A percentile compares a stretch with the other conserved stretches of the same genome.
phyloP scores from a whole-genome alignment of 2,113 vertebrate species.

The Neofelis nebulosa region DNA sequence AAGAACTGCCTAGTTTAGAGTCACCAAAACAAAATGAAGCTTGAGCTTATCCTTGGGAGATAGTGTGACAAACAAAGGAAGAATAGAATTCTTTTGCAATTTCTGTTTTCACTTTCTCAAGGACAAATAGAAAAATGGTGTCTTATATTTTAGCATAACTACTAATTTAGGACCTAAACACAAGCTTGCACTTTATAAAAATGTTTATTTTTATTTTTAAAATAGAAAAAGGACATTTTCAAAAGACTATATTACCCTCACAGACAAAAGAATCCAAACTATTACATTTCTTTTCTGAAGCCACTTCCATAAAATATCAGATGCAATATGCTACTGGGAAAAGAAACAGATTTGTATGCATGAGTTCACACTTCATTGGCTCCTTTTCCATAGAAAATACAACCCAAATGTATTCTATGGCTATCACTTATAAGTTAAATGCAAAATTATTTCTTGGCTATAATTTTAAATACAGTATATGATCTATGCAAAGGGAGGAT shows the following conservation, averaged over 20 bases:
- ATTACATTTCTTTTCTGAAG: background rate
- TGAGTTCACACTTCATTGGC: background rate
- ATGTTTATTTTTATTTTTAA: background rate
- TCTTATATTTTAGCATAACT: background rate
- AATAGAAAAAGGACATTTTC: background rate
- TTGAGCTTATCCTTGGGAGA: background rate
- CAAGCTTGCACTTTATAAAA: background rate
- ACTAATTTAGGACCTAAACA: background rate
- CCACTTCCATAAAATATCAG: background rate
- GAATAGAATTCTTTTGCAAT: background rate
- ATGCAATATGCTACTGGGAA: background rate
- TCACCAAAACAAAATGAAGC: background rate
- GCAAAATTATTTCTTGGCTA: background rate
- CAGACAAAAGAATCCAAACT: background rate
- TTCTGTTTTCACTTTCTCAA: constrained; percentile 1
- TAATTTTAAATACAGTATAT: background rate
- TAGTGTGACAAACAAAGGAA: background rate
- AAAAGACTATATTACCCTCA: background rate
- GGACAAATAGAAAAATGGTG: background rate
- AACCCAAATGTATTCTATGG: background rate
- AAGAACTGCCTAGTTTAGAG: background rate
- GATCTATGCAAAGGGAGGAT: background rate
- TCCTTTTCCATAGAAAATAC: background rate
- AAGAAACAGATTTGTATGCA: background rate
- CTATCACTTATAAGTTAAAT: background rate